These are phyloP conservation scores for Timema podura DNA, from an alignment of 2,888 invertebrate genomes.

Conservation along the genomic window DNA sequence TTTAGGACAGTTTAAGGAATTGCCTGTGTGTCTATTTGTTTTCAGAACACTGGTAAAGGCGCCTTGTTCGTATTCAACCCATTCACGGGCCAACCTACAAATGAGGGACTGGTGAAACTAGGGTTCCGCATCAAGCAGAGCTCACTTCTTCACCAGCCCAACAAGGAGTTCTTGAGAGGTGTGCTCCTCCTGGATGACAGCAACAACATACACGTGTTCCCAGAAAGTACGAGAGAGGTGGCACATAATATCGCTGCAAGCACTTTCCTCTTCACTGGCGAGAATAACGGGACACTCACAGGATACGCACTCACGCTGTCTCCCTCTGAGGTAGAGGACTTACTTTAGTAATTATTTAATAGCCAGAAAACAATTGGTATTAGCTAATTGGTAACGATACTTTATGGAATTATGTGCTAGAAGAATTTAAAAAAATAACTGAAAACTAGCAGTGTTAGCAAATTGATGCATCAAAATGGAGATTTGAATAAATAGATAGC, in stretches of 20 bases:
- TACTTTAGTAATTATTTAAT: too few relatives aligned
- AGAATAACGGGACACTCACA: conserved; percentile 54
- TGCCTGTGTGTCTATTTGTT: conserved; percentile 29
- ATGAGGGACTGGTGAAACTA: conserved; percentile 47
- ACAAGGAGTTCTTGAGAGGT: conserved; percentile 72
- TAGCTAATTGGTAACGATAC: too few relatives aligned
- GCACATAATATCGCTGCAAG: conserved; percentile 50
- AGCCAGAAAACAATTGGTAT: too few relatives aligned
- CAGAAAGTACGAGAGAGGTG: conserved; percentile 51
- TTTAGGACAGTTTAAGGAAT: neutral
- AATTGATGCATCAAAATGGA: too few relatives aligned
- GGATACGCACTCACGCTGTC: conserved; percentile 57
- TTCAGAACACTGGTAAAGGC: conserved; percentile 59
- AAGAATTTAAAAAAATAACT: too few relatives aligned
- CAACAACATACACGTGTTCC: conserved; percentile 65
- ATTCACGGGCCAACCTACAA: conserved; percentile 65
- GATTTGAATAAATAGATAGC: too few relatives aligned
- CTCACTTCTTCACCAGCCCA: conserved; percentile 63
- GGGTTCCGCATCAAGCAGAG: conserved; percentile 70
- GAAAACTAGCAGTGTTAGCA: too few relatives aligned
- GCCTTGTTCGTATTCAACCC: conserved; percentile 84
- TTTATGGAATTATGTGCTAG: too few relatives aligned
- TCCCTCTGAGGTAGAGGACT: conserved; percentile 41
- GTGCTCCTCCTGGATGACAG: conserved; percentile 68
- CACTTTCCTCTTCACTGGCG: conserved; percentile 62